These are phyloP conservation scores for Laterallus jamaicensis DNA, from an alignment of 2,113 vertebrate genomes.

Conservation along the genomic window DNA sequence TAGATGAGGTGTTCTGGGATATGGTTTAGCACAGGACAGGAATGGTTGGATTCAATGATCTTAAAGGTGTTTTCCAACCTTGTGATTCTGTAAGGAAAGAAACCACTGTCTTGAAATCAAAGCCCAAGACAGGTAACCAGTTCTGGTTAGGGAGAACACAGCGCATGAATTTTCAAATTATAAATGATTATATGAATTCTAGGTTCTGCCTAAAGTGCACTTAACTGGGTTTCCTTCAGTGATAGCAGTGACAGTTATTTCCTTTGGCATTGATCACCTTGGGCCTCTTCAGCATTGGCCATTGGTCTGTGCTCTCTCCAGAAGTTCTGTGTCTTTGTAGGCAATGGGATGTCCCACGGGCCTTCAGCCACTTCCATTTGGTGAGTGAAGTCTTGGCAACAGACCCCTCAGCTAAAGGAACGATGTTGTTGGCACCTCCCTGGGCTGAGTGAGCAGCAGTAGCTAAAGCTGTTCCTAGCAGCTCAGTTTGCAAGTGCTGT, in stretches of 20 bases:
- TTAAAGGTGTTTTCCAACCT: too few species aligned
- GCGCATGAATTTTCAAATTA: not conserved
- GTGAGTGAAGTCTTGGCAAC: not conserved
- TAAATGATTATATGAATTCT: not conserved
- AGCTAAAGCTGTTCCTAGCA: not conserved
- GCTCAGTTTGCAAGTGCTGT: not conserved
- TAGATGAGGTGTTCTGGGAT: too few species aligned
- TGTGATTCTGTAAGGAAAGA: not conserved
- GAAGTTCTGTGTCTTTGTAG: not conserved
- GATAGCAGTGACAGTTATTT: not conserved
- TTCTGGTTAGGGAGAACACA: not conserved
- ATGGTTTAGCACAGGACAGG: too few species aligned
- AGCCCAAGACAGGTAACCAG: not conserved
- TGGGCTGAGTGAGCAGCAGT: not conserved
- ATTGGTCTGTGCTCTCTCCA: not conserved
- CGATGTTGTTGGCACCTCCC: not conserved
- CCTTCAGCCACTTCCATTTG: not conserved
- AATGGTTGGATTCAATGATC: too few species aligned
- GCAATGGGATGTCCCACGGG: not conserved
- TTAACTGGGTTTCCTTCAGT: not conserved
- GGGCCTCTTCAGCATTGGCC: fast-evolving
- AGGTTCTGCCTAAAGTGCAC: not conserved
- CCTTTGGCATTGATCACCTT: not conserved
- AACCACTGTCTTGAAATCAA: not conserved
- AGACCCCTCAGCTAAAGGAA: not conserved